Percentiles rank a stretch among this genome's conserved stretches.
Evolutionary conservation across 2,888 invertebrate genomes (phyloP).

Genomic region (Auanema sp.): DNA sequence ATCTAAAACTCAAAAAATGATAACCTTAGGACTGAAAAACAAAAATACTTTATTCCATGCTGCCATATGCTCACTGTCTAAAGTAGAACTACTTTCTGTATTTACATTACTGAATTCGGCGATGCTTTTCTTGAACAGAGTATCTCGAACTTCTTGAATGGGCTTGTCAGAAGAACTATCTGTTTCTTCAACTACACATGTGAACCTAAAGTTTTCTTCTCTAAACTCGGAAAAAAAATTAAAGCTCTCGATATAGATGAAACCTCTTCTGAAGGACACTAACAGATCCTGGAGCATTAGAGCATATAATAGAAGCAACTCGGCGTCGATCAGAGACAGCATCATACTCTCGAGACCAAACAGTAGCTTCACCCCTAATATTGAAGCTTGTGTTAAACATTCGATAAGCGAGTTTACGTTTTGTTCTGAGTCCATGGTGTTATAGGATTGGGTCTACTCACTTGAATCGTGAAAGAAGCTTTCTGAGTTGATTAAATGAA

Average conservation of each 20-base stretch:
- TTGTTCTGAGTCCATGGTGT: slow-evolving; percentile 14
- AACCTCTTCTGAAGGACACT: slow-evolving; percentile 42
- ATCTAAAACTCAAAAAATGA: slow-evolving; percentile 30
- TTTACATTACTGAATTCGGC: neutral
- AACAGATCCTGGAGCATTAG: slow-evolving; percentile 41
- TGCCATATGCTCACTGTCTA: slow-evolving; percentile 47
- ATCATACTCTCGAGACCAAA: neutral
- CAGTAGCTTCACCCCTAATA: neutral
- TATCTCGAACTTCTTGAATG: neutral
- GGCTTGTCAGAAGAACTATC: neutral
- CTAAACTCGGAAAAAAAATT: slow-evolving; percentile 20
- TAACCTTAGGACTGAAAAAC: slow-evolving; percentile 2
- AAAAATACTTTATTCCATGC: slow-evolving; percentile 49
- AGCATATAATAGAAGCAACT: slow-evolving; percentile 42
- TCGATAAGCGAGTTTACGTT: neutral
- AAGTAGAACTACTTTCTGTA: slow-evolving; percentile 6
- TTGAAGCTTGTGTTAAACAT: neutral
- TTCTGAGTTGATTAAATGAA: neutral
- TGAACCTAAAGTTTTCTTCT: slow-evolving; percentile 52
- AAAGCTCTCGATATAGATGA: too few species aligned
- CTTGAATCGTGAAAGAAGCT: too few species aligned
- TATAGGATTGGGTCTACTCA: neutral
- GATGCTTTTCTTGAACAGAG: neutral
- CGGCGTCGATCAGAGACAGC: slow-evolving; percentile 8
- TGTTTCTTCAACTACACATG: slow-evolving; percentile 39